These are phyloP conservation scores for Lucilia cuprina DNA, from an alignment of 1,140 invertebrate species.

Conservation along the genomic window DNA sequence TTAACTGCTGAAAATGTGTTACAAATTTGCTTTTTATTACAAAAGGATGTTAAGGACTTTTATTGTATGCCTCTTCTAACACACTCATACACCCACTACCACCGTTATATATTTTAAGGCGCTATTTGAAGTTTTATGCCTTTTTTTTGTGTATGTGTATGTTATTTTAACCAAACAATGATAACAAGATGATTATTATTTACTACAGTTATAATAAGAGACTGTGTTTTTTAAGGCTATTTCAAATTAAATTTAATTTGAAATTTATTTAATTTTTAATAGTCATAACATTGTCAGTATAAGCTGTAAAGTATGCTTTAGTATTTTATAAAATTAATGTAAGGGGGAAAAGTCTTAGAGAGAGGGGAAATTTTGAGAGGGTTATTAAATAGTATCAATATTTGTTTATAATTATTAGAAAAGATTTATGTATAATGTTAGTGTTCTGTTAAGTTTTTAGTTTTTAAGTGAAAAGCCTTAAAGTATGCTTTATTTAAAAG, in stretches of 20 bases:
- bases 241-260: not conserved
- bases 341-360: too few species aligned
- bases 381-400: too few species aligned
- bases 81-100: not conserved
- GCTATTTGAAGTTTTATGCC: not conserved
- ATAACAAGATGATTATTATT: not conserved
- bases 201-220: not conserved
- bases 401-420: too few species aligned
- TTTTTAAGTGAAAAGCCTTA: too few species aligned
- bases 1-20: constrained; percentile 32
- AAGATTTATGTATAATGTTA: too few species aligned
- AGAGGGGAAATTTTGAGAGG: too few species aligned
- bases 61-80: not conserved
- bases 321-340: too few species aligned
- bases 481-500: too few species aligned
- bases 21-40: constrained; percentile 34
- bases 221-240: not conserved
- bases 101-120: not conserved
- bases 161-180: not conserved
- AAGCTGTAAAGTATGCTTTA: not conserved
- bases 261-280: not conserved
- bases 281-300: not conserved
- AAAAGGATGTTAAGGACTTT: constrained; percentile 27
- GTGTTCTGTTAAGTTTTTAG: too few species aligned
- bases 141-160: not conserved